Percentiles rank a stretch among this genome's conserved stretches.
phyloP scores from a whole-genome alignment of 2,113 vertebrate genomes.

The Microcebus lehilahytsara region DNA sequence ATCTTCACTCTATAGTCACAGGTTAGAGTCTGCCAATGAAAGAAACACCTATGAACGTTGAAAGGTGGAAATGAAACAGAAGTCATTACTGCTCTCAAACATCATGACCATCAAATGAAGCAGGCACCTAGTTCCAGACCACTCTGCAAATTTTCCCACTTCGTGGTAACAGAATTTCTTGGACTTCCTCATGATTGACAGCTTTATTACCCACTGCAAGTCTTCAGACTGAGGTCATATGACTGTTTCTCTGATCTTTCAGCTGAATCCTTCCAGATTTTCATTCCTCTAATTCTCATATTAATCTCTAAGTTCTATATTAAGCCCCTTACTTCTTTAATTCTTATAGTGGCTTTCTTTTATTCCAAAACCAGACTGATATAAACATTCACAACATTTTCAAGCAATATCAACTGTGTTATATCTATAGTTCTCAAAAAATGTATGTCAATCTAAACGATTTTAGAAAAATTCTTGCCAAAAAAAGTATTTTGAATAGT shows the following conservation, averaged over 20 bases:
- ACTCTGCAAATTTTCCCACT: neutral
- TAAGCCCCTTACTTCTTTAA: neutral
- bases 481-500: neutral
- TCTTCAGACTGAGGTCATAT: neutral
- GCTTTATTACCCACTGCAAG: neutral
- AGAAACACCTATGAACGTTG: neutral
- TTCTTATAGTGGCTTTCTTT: neutral
- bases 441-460: neutral
- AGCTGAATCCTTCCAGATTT: neutral
- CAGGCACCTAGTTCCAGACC: neutral
- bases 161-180: neutral
- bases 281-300: neutral
- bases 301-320: neutral
- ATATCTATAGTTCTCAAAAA: neutral
- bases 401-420: neutral
- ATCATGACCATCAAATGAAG: neutral
- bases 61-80: neutral
- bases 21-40: neutral
- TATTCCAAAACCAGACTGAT: neutral
- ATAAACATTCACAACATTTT: neutral
- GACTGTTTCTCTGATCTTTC: neutral
- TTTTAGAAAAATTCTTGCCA: neutral
- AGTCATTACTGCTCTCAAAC: neutral
- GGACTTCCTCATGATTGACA: neutral
- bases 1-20: neutral